Base-by-base conservation (phyloP, 2,888 invertebrate species). In the Mythimna vitellina region DNA sequence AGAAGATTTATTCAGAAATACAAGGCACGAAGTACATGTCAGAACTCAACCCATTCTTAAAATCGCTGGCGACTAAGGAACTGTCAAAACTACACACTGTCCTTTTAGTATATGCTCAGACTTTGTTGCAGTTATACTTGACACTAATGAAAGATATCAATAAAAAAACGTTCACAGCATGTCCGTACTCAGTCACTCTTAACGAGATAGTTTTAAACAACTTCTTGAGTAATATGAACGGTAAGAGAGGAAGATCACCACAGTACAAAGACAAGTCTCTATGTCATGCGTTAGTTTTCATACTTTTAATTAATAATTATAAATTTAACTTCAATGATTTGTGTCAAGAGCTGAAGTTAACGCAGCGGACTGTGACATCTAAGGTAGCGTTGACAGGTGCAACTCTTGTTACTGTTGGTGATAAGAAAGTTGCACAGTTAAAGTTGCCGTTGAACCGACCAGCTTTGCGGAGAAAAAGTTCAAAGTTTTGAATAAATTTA, bases 231-330 rank as follows among this genome's bases (percentile, higher is more conserved):
- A 70, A 82, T 5, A 72, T 83, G 0, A 92, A 92, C 5, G 89
- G 90, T 0, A 92, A 86, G 77, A 73, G 92, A 0, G 86, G 84
- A 0, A 73, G 96, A 14, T 91, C 96, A 0, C 83, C 86, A 0
- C 92, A 91, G 0, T 93, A 89, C 20, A 94, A 92, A 78, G 96
- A 96, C 60, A 96, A 94, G 70, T 85, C 93, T 0, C 75, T 96
- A 9, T 95, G 95, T 61, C 91, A 95, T 49, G 92, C 92, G 0
- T 86, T 96, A 67, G 94, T 96, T 0, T 91, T 95, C 29, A 76
- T 94, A 29, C 80, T 96, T 25, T 70, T 96, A 1, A 84, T 96
- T 25, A 95, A 93, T 80, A 91, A 93, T 72, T 92, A 88, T 53
- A 94, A 93, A 76, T 89, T 94, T 82, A 90, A 92, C 0, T 73